Conservation (phyloP, 2,113 vertebrate species). For the Fregetta grallaria region DNA sequence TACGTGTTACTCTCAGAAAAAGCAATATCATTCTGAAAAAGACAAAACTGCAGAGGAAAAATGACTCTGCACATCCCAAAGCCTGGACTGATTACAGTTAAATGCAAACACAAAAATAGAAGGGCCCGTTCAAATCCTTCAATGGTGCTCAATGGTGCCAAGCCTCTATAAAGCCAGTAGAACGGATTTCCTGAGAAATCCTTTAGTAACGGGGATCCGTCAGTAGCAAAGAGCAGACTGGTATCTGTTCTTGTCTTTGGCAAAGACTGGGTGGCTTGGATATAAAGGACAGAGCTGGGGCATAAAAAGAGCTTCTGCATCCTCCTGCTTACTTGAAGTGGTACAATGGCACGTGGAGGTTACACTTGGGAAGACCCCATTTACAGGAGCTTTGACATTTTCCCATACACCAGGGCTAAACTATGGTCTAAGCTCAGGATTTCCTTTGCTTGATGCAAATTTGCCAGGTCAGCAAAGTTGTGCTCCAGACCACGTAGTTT, state of each 20-base stretch:
- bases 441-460: not conserved
- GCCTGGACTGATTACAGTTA: not conserved
- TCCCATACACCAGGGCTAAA: not conserved
- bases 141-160: not conserved
- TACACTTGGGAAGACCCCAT: rapidly evolving
- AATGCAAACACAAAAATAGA: not conserved
- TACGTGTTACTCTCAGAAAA: not conserved
- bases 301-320: not conserved
- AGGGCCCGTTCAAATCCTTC: not conserved
- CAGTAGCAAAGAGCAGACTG: not conserved
- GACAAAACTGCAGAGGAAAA: not conserved
- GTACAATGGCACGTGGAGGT: not conserved
- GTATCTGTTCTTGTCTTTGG: not conserved
- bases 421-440: not conserved
- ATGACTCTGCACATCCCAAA: not conserved
- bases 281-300: not conserved
- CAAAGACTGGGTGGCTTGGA: not conserved
- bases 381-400: not conserved
- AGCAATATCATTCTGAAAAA: not conserved
- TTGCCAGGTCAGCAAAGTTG: not conserved
- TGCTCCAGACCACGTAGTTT: not conserved
- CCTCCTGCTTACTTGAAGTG: not conserved
- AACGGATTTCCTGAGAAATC: not conserved
- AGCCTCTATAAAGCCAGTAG: not conserved
- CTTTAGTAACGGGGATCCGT: not conserved